phyloP scores from a whole-genome alignment of 2,888 invertebrate species.

The Ormyrus thymus region DNA sequence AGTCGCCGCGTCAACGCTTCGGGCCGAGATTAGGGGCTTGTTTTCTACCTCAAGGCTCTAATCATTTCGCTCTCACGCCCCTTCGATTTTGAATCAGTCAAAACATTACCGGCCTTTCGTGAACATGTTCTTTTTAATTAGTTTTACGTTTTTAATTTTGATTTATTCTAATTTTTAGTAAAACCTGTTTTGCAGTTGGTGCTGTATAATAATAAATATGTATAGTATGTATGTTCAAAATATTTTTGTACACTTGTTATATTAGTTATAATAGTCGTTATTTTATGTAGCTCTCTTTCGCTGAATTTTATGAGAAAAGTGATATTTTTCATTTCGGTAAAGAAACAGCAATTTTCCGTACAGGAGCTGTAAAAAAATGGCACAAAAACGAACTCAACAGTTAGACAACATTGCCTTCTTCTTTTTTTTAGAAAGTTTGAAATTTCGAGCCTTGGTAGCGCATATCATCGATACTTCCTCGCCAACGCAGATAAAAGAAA shows the following conservation, averaged over 20 bases:
- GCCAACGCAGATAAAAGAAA: conserved; percentile 29
- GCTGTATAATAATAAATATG: no score
- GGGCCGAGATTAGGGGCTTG: conserved; percentile 64
- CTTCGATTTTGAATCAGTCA: conserved; percentile 42
- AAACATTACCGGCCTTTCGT: neutral
- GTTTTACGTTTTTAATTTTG: no score
- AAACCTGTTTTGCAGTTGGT: no score
- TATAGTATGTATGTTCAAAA: no score
- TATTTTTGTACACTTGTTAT: no score
- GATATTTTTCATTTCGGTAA: no score
- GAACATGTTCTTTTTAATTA: no score
- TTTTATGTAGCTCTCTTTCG: no score
- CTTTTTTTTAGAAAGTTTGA: conserved; percentile 20
- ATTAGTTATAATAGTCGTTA: no score
- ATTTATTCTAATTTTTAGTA: no score
- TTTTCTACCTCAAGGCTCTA: conserved; percentile 60
- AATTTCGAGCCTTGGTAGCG: conserved; percentile 30
- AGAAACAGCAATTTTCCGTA: no score
- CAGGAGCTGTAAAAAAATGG: neutral
- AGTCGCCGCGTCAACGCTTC: conserved; percentile 62
- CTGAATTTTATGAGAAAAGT: no score
- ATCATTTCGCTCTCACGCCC: conserved; percentile 28
- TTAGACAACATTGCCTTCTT: conserved; percentile 28
- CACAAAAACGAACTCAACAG: conserved; percentile 7
- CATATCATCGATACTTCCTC: conserved; percentile 26